A percentile compares a stretch with the other conserved stretches of the same genome.
Conservation (phyloP, 2,888 invertebrate genomes). For the Habroteleia sp. region DNA sequence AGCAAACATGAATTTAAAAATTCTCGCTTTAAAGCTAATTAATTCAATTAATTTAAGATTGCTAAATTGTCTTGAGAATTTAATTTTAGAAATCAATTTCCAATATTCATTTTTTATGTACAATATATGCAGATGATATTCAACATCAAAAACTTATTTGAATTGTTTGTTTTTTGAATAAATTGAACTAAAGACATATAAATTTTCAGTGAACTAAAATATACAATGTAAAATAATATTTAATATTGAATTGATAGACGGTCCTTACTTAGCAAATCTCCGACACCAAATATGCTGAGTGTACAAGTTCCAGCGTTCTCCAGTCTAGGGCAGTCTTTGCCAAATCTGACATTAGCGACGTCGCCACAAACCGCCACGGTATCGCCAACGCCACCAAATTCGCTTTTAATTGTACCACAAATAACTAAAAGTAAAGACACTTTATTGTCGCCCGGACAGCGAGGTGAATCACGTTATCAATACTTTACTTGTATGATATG, state of each 20-base stretch:
- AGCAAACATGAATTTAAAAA: constrained; percentile 4
- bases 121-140: too few relatives aligned
- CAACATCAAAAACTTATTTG: too few relatives aligned
- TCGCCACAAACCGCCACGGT: constrained; percentile 80
- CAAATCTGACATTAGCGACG: constrained; percentile 85
- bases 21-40: not conserved
- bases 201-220: too few relatives aligned
- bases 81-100: too few relatives aligned
- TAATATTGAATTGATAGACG: constrained; percentile 74
- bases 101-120: too few relatives aligned
- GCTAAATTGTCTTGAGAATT: too few relatives aligned
- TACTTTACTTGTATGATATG: constrained; percentile 53
- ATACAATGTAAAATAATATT: too few relatives aligned
- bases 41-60: too few relatives aligned
- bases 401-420: constrained; percentile 80
- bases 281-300: constrained; percentile 87
- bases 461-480: constrained; percentile 74
- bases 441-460: constrained; percentile 79
- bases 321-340: constrained; percentile 89
- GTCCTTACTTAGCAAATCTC: constrained; percentile 79
- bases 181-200: too few relatives aligned
- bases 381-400: constrained; percentile 80
- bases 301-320: constrained; percentile 86
- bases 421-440: constrained; percentile 81
- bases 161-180: too few relatives aligned